Conservation (phyloP, 1,140 invertebrate species). For the Dryas iulia region DNA sequence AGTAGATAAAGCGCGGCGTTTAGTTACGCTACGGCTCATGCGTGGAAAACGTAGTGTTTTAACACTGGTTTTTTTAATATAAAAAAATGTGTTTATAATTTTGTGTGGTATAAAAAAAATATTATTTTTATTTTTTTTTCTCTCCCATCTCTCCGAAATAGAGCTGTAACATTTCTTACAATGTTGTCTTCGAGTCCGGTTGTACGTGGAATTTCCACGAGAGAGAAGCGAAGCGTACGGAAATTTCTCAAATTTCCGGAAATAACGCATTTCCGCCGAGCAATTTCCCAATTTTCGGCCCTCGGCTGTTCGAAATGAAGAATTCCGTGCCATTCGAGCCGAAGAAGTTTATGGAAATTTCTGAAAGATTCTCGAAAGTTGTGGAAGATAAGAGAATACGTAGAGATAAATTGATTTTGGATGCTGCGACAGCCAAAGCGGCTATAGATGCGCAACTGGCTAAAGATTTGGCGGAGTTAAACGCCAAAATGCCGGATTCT, state of each 20-base stretch:
- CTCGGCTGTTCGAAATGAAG: not conserved
- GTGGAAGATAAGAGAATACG: not conserved
- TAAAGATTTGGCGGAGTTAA: not conserved
- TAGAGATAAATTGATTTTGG: not conserved
- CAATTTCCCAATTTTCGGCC: not conserved
- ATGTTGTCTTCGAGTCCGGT: not conserved
- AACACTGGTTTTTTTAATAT: not conserved
- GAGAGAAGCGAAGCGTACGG: not conserved
- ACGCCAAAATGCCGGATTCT: not conserved
- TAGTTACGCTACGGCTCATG: too few species aligned
- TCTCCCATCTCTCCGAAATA: not conserved
- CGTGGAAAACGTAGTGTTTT: not conserved
- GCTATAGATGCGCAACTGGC: not conserved
- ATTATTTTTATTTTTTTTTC: not conserved
- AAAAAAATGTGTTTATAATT: not conserved
- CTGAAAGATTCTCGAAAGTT: not conserved
- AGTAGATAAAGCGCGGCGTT: too few species aligned
- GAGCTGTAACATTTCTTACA: conserved; percentile 8
- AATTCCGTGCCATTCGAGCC: not conserved
- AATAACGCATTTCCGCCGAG: not conserved
- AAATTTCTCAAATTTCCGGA: not conserved
- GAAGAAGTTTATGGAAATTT: not conserved
- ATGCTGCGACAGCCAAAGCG: not conserved
- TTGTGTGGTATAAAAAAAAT: conserved; percentile 4
- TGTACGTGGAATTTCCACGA: not conserved